These are phyloP conservation scores for Lepisosteus osseus DNA, from an alignment of 2,113 vertebrate genomes.

Conservation along the genomic window DNA sequence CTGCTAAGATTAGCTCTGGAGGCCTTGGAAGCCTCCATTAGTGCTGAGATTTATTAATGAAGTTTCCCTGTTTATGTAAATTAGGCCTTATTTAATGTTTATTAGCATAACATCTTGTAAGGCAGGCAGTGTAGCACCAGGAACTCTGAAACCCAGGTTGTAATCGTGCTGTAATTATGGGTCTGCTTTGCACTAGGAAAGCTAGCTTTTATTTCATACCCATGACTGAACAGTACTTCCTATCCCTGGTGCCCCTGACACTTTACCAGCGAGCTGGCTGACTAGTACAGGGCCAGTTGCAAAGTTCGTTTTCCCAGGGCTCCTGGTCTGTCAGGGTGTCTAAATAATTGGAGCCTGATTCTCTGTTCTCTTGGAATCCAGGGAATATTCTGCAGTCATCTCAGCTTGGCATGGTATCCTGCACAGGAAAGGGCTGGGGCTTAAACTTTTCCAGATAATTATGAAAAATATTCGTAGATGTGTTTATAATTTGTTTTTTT, in stretches of 20 bases:
- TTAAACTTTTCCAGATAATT: not conserved
- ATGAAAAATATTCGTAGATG: too few species aligned
- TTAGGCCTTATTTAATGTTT: slow-evolving; percentile 35
- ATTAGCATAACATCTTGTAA: slow-evolving; percentile 29
- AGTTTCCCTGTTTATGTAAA: slow-evolving; percentile 19
- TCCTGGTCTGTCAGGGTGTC: not conserved
- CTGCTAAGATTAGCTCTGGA: slow-evolving; percentile 16
- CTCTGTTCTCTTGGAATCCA: not conserved
- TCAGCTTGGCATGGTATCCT: not conserved
- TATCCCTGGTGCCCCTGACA: too few species aligned
- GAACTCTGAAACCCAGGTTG: slow-evolving; percentile 14
- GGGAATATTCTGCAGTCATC: not conserved
- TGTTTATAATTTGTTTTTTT: too few species aligned
- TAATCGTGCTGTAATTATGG: slow-evolving; percentile 11
- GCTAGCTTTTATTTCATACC: not conserved
- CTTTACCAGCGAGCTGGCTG: too few species aligned
- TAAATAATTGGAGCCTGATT: not conserved
- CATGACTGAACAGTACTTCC: too few species aligned
- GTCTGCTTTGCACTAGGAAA: not conserved
- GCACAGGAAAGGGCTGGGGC: not conserved
- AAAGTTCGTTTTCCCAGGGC: not conserved
- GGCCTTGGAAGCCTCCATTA: slow-evolving; percentile 10
- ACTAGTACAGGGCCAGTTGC: too few species aligned
- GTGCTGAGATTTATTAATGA: slow-evolving; percentile 22
- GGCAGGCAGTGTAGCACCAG: slow-evolving; percentile 20